phyloP scores from a whole-genome alignment of 35 echinoderm and acorn worm genomes.

The Strongylocentrotus purpuratus region DNA sequence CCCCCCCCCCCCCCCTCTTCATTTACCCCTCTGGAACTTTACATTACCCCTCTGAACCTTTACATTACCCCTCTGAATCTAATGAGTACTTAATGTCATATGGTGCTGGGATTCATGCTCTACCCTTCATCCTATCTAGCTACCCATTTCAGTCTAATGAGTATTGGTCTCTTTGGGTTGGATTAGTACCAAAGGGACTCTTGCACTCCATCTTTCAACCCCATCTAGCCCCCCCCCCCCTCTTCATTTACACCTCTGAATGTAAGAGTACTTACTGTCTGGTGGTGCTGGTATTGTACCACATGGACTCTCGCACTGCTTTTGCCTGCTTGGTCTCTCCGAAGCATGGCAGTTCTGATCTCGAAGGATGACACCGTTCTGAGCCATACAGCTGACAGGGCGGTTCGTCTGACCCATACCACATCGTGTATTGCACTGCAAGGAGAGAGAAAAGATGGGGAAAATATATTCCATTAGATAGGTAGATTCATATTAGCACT shows the following conservation, averaged over 20 bases:
- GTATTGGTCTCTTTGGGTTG: background rate
- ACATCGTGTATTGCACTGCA: constrained; percentile 82
- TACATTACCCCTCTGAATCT: background rate
- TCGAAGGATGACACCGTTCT: constrained; percentile 58
- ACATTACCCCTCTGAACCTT: background rate
- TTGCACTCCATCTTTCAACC: background rate
- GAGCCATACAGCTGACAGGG: constrained; percentile 71
- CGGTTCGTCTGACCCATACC: constrained; percentile 72
- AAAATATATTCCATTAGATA: background rate
- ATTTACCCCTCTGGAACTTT: background rate
- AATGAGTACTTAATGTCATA: background rate
- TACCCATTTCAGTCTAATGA: background rate
- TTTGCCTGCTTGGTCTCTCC: constrained; percentile 48
- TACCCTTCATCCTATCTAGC: no score
- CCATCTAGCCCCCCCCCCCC: background rate
- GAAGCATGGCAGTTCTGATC: constrained; percentile 60
- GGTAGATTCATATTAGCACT: background rate
- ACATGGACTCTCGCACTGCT: constrained; percentile 80
- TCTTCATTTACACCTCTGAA: background rate
- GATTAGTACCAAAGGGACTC: background rate
- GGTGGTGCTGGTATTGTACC: constrained; percentile 50
- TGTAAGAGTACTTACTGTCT: constrained; percentile 70
- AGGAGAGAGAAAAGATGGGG: background rate
- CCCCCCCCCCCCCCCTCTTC: background rate
- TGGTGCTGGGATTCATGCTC: background rate